Evolutionary conservation across 1,140 invertebrate genomes (phyloP).

Genomic region (Hypothenemus hampei): DNA sequence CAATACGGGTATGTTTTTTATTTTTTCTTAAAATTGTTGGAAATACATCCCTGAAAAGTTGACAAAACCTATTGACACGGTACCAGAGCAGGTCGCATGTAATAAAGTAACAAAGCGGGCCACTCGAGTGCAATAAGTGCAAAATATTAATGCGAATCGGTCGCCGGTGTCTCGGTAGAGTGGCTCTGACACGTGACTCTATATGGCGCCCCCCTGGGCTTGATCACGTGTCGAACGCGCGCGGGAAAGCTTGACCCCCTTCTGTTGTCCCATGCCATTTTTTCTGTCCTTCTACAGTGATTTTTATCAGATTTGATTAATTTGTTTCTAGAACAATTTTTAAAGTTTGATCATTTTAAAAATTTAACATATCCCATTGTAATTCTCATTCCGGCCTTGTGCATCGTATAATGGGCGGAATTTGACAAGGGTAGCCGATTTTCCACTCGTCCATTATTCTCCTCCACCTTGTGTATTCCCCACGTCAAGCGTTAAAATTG

Average conservation of each 20-base stretch:
- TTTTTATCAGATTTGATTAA: slow-evolving; percentile 24
- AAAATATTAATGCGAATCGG: slow-evolving; percentile 26
- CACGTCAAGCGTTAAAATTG: slow-evolving; percentile 24
- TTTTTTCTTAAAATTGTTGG: no score
- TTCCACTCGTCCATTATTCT: slow-evolving; percentile 19
- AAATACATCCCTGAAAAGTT: no score
- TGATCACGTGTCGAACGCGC: slow-evolving; percentile 8
- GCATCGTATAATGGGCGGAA: background rate
- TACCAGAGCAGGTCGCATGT: slow-evolving; percentile 3
- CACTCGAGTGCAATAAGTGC: slow-evolving; percentile 27
- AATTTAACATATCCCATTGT: background rate
- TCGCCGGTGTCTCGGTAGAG: slow-evolving; percentile 22
- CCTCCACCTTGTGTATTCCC: slow-evolving; percentile 19
- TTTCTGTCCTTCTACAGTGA: background rate
- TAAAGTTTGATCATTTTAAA: slow-evolving; percentile 5
- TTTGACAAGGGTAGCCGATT: slow-evolving; percentile 6
- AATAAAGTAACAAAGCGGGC: slow-evolving; percentile 19
- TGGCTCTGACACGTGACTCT: slow-evolving; percentile 21
- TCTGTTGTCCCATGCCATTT: background rate
- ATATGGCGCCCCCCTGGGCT: slow-evolving; percentile 9
- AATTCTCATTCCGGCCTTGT: background rate
- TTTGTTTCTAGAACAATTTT: no score
- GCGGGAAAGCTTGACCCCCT: slow-evolving; percentile 16
- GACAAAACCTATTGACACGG: no score
- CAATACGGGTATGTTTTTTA: no score